Percentiles rank a stretch among this genome's conserved stretches.
Conservation (phyloP, 2,797 vertebrate genomes). For the Bufotes viridis region DNA sequence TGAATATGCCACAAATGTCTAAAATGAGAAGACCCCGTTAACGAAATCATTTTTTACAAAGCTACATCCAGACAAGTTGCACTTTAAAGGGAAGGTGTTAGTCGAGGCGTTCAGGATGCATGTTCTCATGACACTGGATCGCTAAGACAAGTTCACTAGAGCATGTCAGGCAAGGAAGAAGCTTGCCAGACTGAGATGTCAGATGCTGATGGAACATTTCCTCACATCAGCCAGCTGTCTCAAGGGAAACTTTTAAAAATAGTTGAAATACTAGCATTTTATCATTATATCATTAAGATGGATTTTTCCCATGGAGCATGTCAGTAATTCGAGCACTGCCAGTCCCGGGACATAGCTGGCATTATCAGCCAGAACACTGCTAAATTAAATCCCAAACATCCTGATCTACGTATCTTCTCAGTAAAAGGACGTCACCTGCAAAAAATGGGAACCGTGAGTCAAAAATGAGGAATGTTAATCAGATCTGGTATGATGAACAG, state of each 20-base stretch:
- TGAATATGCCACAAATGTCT: background rate
- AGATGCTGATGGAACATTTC: constrained; percentile 47
- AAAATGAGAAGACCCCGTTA: background rate
- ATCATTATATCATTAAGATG: constrained; percentile 24
- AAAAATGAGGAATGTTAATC: background rate
- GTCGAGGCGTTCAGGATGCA: background rate
- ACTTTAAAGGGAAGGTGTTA: background rate
- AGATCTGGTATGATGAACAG: background rate
- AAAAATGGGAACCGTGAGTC: background rate
- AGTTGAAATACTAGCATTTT: background rate
- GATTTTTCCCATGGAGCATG: constrained; percentile 1
- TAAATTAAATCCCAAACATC: constrained; percentile 17
- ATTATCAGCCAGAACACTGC: background rate
- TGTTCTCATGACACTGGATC: background rate
- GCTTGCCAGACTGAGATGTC: constrained; percentile 14
- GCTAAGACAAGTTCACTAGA: background rate
- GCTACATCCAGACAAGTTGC: background rate
- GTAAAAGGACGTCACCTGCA: constrained; percentile 5
- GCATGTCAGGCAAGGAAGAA: background rate
- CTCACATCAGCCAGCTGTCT: background rate
- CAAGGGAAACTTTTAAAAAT: constrained; percentile 25
- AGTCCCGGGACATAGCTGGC: constrained; percentile 16
- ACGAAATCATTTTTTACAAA: background rate
- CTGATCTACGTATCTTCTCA: background rate
- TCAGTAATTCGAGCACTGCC: constrained; percentile 18